Percentiles rank a stretch among this genome's conserved stretches.
Evolutionary conservation across 2,113 vertebrate genomes (phyloP).

Genomic region (Trogon surrucura): DNA sequence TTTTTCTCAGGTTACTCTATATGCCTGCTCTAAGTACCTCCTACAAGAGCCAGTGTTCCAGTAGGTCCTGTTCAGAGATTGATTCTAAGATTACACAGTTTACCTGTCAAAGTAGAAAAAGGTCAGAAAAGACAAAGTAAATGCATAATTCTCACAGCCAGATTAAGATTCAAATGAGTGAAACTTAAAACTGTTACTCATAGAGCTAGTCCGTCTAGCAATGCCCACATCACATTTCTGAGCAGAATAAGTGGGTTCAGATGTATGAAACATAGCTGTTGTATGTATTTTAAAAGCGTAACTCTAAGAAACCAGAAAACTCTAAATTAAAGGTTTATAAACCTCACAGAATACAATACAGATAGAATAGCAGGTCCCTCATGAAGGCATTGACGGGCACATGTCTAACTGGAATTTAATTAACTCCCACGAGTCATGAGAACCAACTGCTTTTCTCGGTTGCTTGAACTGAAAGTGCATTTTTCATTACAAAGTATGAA

Average conservation of each 20-base stretch:
- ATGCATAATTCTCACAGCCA: neutral
- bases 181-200: neutral
- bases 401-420: constrained; percentile 9
- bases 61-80: neutral
- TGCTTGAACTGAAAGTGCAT: neutral
- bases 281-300: neutral
- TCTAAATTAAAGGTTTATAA: neutral
- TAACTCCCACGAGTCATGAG: neutral
- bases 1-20: neutral
- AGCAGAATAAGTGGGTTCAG: neutral
- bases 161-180: neutral
- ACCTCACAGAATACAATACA: neutral
- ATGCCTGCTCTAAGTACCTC: neutral
- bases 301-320: neutral
- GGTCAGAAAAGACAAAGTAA: neutral
- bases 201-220: neutral
- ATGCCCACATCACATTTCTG: neutral
- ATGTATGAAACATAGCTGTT: neutral
- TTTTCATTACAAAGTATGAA: constrained; percentile 20
- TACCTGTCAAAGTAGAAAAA: neutral
- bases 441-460: neutral
- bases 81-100: neutral
- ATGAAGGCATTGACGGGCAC: neutral
- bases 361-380: neutral
- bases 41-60: neutral